A percentile compares a stretch with the other conserved stretches of the same genome.
phyloP scores from a whole-genome alignment of 1,140 invertebrate species.

The Berghia stephanieae region DNA sequence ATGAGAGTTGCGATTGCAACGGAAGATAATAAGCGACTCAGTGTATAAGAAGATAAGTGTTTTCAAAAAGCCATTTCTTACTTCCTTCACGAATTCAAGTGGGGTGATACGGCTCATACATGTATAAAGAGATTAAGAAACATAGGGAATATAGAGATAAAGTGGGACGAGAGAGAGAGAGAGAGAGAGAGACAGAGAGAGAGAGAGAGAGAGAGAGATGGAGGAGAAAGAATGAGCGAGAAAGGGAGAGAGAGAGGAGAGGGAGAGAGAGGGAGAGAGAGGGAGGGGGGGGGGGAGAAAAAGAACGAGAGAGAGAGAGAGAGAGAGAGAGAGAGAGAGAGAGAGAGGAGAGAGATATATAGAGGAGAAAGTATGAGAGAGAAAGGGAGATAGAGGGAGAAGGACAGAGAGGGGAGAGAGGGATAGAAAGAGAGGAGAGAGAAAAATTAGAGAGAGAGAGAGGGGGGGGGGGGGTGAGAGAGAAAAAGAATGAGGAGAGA shows the following conservation, averaged over 20 bases:
- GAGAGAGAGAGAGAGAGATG: neutral
- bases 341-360: neutral
- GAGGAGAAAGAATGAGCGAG: conserved; percentile 21
- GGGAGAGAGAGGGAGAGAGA: conserved; percentile 21
- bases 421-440: neutral
- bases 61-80: no score
- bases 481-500: neutral
- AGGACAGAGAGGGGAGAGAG: conserved; percentile 17
- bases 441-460: conserved; percentile 8
- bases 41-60: neutral
- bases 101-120: no score
- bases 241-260: conserved; percentile 21
- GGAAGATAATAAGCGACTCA: neutral
- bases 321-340: conserved; percentile 13
- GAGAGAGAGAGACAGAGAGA: conserved; percentile 19
- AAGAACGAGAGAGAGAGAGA: conserved; percentile 14
- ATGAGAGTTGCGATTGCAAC: no score
- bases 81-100: no score
- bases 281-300: conserved; percentile 9
- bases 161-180: conserved; percentile 9
- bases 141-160: neutral
- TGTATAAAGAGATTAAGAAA: neutral
- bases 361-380: neutral
- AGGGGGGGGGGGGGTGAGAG: neutral
- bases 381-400: conserved; percentile 12